These are phyloP conservation scores for Ataeniobius toweri DNA, from an alignment of 2,797 vertebrate genomes.

Conservation along the genomic window DNA sequence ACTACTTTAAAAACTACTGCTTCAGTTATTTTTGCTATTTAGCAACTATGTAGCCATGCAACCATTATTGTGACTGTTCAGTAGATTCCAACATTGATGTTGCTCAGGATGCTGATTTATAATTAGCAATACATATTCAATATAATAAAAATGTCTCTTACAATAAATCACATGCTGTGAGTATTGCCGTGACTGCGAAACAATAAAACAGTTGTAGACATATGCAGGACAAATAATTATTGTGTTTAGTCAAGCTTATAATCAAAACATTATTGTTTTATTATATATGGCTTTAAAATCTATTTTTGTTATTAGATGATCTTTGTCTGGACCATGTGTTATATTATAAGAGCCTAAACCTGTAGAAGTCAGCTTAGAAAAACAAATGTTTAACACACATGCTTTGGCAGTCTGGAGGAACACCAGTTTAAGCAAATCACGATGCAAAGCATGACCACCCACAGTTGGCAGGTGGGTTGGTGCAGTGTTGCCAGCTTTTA, in stretches of 20 bases:
- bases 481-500: conserved; percentile 51
- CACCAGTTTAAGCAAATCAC: conserved; percentile 45
- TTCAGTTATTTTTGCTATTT: no score
- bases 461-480: conserved; percentile 61
- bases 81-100: background rate
- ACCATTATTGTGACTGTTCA: background rate
- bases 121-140: background rate
- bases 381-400: conserved; percentile 15
- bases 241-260: background rate
- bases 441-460: conserved; percentile 48
- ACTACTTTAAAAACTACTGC: no score
- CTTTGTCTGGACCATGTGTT: background rate
- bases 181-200: background rate
- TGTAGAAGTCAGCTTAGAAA: conserved; percentile 17
- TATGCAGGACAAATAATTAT: background rate
- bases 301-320: background rate
- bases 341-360: conserved; percentile 6
- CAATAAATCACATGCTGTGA: background rate
- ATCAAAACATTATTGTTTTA: background rate
- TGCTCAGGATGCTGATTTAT: background rate
- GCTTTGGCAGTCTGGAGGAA: conserved; percentile 39
- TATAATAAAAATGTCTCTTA: background rate
- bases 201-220: background rate
- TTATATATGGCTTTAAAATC: background rate
- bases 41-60: no score